phyloP scores from a whole-genome alignment of 2,888 invertebrate genomes.

The Mesochorus sp. region DNA sequence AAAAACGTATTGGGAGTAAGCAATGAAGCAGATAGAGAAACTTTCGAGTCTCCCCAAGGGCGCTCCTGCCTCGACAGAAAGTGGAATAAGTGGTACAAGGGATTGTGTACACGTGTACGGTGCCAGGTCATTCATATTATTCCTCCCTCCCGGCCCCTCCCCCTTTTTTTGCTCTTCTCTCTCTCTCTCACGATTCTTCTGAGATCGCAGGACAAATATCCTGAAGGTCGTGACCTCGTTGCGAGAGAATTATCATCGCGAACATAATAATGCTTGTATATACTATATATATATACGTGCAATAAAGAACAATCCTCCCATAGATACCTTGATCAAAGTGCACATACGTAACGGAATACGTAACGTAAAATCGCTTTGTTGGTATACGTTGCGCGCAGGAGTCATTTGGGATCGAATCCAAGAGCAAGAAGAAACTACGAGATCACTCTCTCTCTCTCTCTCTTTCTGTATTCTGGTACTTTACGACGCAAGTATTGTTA shows the following conservation, averaged over 20 bases:
- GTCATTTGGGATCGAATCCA: not conserved
- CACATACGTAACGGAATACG: not conserved
- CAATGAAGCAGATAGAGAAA: constrained; percentile 11
- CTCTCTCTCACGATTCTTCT: not conserved
- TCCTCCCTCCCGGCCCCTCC: constrained; percentile 19
- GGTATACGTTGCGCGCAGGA: not conserved
- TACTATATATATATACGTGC: no score
- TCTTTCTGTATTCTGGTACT: no score
- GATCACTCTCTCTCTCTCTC: no score
- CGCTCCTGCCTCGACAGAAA: constrained; percentile 44
- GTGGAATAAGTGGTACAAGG: constrained; percentile 55
- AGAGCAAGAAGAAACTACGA: no score
- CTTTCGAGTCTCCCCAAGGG: constrained; percentile 48
- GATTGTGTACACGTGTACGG: constrained; percentile 56
- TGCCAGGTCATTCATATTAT: constrained; percentile 53
- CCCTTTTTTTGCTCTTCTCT: not conserved
- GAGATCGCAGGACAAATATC: constrained; percentile 47
- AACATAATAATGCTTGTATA: no score
- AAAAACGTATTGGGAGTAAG: constrained; percentile 1
- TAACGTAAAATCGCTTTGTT: not conserved
- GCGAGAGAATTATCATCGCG: not conserved
- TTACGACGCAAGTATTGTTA: no score
- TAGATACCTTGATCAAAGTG: not conserved
- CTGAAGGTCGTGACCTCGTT: constrained; percentile 55
- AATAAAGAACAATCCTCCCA: not conserved